phyloP scores from a whole-genome alignment of 1,140 invertebrate genomes.

The Drosophila serrata region DNA sequence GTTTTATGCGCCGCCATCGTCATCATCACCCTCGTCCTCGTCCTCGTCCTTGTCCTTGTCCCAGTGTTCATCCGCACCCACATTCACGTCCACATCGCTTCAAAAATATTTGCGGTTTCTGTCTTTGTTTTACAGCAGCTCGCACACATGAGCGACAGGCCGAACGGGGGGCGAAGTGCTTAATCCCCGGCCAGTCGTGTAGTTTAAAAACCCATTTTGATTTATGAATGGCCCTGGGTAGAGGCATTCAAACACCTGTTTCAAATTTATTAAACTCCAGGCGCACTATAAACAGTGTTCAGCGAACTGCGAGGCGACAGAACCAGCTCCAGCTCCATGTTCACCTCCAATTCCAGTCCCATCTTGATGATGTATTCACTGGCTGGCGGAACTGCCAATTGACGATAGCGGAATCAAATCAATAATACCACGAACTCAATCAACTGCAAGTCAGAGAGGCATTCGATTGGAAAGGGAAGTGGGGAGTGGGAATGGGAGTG shows the following conservation, averaged over 20 bases:
- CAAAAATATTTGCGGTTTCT: constrained; percentile 68
- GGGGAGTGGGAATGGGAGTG: background rate
- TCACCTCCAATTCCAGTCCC: background rate
- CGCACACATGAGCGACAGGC: constrained; percentile 40
- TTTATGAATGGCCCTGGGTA: constrained; percentile 52
- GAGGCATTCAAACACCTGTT: constrained; percentile 55
- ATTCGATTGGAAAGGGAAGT: constrained; percentile 6
- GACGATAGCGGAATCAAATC: constrained; percentile 56
- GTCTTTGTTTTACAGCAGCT: constrained; percentile 54
- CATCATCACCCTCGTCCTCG: constrained; percentile 13
- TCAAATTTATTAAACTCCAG: constrained; percentile 53
- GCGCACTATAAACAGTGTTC: constrained; percentile 36
- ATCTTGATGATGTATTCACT: constrained; percentile 34
- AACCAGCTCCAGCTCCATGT: background rate
- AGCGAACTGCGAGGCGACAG: constrained; percentile 28
- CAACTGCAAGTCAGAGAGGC: constrained; percentile 39
- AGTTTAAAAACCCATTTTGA: constrained; percentile 65
- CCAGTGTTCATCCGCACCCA: constrained; percentile 31
- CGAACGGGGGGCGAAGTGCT: background rate
- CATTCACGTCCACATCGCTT: constrained; percentile 20
- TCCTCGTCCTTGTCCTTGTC: constrained; percentile 5
- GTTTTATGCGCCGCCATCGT: constrained; percentile 69
- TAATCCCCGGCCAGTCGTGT: constrained; percentile 40
- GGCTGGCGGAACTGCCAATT: constrained; percentile 37
- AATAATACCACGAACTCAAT: constrained; percentile 46